Evolutionary conservation across 2,888 invertebrate species (phyloP), one percentile per base, ranked within the genome.

Genomic region (Epinotia brunnichana): DNA sequence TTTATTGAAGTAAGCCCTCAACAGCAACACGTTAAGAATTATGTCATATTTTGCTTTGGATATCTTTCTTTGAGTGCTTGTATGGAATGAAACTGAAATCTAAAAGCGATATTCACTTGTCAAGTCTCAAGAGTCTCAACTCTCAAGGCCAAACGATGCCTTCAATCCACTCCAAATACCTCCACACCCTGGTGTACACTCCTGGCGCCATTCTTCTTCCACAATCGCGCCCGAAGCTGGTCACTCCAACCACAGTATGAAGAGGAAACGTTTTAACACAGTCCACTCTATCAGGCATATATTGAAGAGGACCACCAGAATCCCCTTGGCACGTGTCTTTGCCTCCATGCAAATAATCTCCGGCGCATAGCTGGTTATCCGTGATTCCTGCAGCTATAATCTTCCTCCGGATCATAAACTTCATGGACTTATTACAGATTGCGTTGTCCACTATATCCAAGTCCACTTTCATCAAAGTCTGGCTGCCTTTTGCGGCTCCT

Each of bases 221-320:
- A 76, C 94, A 94, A 76, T 93, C 91, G 57, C 93, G 86, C 0
- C 94, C 94, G 80, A 94, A 94, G 0, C 94, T 94, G 0, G 94
- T 94, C 48, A 94, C 88, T 0, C 94, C 94, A 0, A 94, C 86
- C 10, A 94, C 82, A 57, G 83, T 89, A 69, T 92, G 91, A 3
- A 94, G 77, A 11, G 93, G 93, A 77, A 92, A 94, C 1, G 79
- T 84, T 1, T 81, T 81, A 0, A 85, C 61, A 77, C 93, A 93
- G 63, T 93, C 91, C 0, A 90, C 87, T 29, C 82, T 83, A 0
- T 87, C 85, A 3, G 89, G 86, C 85, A 91, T 89, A 0, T 87
- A 78, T 71, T 94, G 93, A 1, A 94, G 77, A 0, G 94, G 94
- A 0, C 94, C 94, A 0, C 94, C 94, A 0, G 94, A 93, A 70